These are phyloP conservation scores for Gobionotothen gibberifrons DNA, from an alignment of 2,797 vertebrate species.

Conservation along the genomic window DNA sequence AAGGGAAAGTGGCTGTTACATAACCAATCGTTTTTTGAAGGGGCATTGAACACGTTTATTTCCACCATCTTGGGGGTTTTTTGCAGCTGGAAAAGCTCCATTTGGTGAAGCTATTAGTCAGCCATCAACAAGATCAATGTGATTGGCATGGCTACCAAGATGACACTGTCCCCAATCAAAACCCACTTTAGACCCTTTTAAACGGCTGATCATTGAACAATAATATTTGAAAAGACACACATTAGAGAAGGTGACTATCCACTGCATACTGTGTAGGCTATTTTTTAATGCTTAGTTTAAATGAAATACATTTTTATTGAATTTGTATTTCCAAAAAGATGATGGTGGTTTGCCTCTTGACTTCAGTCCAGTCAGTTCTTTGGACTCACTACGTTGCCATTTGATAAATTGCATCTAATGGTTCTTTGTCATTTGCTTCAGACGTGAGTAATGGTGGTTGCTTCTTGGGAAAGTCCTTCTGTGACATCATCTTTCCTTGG, in stretches of 20 bases:
- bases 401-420: conserved; percentile 9
- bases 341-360: neutral
- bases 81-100: conserved; percentile 3
- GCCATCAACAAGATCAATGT: conserved; percentile 25
- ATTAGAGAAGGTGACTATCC: conserved; percentile 7
- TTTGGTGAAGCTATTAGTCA: neutral
- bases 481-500: neutral
- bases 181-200: conserved; percentile 19
- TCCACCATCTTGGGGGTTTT: neutral
- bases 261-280: no score
- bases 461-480: neutral
- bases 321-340: conserved; percentile 11
- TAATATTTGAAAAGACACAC: conserved; percentile 11
- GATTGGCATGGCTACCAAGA: conserved; percentile 18
- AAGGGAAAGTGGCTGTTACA: neutral
- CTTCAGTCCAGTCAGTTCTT: conserved; percentile 21
- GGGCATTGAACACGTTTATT: neutral
- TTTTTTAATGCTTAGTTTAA: neutral
- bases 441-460: neutral
- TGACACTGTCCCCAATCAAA: conserved; percentile 15
- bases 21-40: neutral
- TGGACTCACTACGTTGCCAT: neutral
- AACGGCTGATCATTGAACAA: conserved; percentile 17
- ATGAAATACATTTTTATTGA: neutral
- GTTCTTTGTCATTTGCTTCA: neutral